These are phyloP conservation scores for Boulengeromyrus knoepffleri DNA, from an alignment of 2,113 vertebrate species.

Conservation along the genomic window DNA sequence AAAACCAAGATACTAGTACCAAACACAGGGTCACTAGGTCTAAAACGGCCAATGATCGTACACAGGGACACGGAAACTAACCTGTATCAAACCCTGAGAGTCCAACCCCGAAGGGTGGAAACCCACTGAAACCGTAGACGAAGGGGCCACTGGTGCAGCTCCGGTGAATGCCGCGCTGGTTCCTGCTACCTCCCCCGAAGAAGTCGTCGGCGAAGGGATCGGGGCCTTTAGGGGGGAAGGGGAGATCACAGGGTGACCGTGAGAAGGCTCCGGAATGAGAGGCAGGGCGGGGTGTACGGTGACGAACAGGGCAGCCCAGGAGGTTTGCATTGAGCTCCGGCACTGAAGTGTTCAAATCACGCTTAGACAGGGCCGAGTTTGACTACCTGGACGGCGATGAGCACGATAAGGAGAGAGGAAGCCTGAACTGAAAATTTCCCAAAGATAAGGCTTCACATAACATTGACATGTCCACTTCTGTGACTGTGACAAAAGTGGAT, in stretches of 20 bases:
- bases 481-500: background rate
- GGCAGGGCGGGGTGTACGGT: background rate
- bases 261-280: background rate
- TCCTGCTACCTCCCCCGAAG: constrained; percentile 66
- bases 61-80: constrained; percentile 34
- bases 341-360: background rate
- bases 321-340: background rate
- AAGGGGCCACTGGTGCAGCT: constrained; percentile 68
- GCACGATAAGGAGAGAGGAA: background rate
- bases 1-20: background rate
- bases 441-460: background rate
- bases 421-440: background rate
- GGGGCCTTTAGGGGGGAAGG: constrained; percentile 13
- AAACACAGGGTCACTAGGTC: background rate
- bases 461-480: background rate
- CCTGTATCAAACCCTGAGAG: constrained; percentile 81
- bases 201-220: constrained; percentile 76
- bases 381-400: background rate
- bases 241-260: background rate
- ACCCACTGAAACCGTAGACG: constrained; percentile 76
- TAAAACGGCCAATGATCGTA: background rate
- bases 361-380: background rate
- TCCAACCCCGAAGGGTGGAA: constrained; percentile 73
- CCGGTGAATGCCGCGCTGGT: constrained; percentile 64
- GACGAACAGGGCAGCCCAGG: background rate